Evolutionary conservation across 2,113 vertebrate genomes (phyloP), one percentile per base, ranked within the genome.

Genomic region (Tychaedon coryphoeus): DNA sequence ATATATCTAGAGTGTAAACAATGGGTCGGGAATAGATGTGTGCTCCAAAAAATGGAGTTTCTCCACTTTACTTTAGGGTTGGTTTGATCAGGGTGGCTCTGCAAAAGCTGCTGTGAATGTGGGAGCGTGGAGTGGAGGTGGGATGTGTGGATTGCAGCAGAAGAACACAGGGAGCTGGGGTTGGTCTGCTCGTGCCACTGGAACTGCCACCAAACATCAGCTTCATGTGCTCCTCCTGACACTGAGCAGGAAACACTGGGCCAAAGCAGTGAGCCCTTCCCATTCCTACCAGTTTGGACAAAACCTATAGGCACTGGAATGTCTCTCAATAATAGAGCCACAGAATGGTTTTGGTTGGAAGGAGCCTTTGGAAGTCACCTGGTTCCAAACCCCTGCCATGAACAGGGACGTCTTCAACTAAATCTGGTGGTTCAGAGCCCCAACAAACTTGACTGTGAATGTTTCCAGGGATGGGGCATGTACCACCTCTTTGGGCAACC

Each of bases 81-180:
- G 29, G 8, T 72, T 92, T 92, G 69, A 10, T 48, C 17, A 13
- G 6, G 5, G 26, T 74, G 64, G 42, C 48, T 91, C 65, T 72
- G 45, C 53, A 67, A 42, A 71, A 88, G 25, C 31, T 56, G n/a
- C 9, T 87, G 43, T 64, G 81, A 38, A 14, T 3, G 3, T 57
- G 3, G 8, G 61, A 54, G 9, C 0, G 0, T 7, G 54, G 13
- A 16, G 33, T 26, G 42, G 58, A n/a, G 1, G 1, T 0, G 1
- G 74, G 34, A 5, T n/a, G 64, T 47, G 31, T 25, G 42, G n/a
- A 8, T 6, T 6, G n/a, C 29, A 54, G 64, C 47, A 34, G 64
- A 56, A 62, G n/a, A 61, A 11, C 8, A 5, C 8, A 8, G 24
- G 6, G 54, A 43, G 9, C 61, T 70, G 33, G 56, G 51, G 14